Evolutionary conservation across 2,888 invertebrate species (phyloP), one percentile per base, ranked within the genome.

Genomic region (Holacanthella duospinosa): DNA sequence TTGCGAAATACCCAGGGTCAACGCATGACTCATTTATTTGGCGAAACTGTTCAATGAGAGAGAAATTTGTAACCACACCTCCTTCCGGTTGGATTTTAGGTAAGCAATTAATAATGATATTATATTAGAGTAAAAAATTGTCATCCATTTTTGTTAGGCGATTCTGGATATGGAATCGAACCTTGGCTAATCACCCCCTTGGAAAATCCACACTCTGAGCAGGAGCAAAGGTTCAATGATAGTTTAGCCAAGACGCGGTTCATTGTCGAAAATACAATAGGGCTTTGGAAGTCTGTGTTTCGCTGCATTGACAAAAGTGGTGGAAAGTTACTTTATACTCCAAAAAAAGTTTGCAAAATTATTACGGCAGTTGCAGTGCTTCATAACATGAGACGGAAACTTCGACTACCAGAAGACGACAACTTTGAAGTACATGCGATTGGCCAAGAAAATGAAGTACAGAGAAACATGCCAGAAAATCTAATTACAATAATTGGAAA

Each of bases 1-100:
- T 64, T 16, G 66, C 66, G 1, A 63, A 64, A 29, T 66, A 62
- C 63, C 66, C 66, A 1, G 66, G 66, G 1, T 54, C 54, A 4
- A 62, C 57, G 1, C 63, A 66, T 29, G 66, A 66, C 43, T 54
- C 61, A 1, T 60, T 60, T 19, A 64, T 66, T 43, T 66, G 63
- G 63, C 19, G 55, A 56, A 19, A 62, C n/a, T n/a, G n/a, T n/a
- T n/a, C n/a, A n/a, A n/a, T n/a, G n/a, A n/a, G n/a, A n/a, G n/a
- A n/a, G n/a, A n/a, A n/a, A n/a, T n/a, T n/a, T n/a, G n/a, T n/a
- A n/a, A n/a, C n/a, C n/a, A n/a, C n/a, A n/a, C n/a, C n/a, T n/a
- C n/a, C n/a, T n/a, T n/a, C n/a, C n/a, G n/a, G n/a, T n/a, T n/a
- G n/a, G n/a, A n/a, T n/a, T n/a, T n/a, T n/a, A n/a, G n/a, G n/a